phyloP scores from a whole-genome alignment of 2,113 vertebrate species.

The Fregata magnificens region DNA sequence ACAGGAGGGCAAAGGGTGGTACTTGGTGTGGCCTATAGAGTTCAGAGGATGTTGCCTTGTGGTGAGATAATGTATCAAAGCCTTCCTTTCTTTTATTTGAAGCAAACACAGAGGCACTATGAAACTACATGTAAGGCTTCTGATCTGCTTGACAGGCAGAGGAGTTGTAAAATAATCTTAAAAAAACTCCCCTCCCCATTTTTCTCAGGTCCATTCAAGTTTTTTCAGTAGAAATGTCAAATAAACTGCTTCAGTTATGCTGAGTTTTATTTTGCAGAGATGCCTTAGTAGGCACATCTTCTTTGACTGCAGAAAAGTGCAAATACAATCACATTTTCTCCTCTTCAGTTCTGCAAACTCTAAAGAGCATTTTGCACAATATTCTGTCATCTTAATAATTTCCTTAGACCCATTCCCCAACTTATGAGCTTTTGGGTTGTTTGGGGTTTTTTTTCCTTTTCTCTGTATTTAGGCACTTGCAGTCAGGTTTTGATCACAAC shows the following conservation, averaged over 20 bases:
- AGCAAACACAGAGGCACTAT: neutral
- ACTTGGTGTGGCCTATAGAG: neutral
- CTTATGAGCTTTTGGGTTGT: neutral
- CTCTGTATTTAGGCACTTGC: neutral
- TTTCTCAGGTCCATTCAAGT: neutral
- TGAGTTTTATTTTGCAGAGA: neutral
- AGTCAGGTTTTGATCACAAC: neutral
- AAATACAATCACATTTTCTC: neutral
- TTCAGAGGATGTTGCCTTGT: neutral
- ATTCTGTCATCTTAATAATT: neutral
- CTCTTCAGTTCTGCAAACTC: neutral
- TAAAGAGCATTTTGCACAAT: neutral
- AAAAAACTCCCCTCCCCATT: neutral
- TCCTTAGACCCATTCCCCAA: neutral
- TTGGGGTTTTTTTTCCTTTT: neutral
- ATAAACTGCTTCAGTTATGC: neutral
- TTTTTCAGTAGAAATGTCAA: neutral
- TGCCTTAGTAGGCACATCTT: neutral
- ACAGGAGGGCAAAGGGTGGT: neutral
- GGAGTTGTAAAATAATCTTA: neutral
- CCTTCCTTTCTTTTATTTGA: neutral
- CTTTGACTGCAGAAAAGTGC: neutral
- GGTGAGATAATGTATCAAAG: neutral
- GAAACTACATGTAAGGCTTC: neutral
- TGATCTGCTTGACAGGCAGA: neutral